Evolutionary conservation across 2,888 invertebrate genomes (phyloP).

Genomic region (Melieria picta): DNA sequence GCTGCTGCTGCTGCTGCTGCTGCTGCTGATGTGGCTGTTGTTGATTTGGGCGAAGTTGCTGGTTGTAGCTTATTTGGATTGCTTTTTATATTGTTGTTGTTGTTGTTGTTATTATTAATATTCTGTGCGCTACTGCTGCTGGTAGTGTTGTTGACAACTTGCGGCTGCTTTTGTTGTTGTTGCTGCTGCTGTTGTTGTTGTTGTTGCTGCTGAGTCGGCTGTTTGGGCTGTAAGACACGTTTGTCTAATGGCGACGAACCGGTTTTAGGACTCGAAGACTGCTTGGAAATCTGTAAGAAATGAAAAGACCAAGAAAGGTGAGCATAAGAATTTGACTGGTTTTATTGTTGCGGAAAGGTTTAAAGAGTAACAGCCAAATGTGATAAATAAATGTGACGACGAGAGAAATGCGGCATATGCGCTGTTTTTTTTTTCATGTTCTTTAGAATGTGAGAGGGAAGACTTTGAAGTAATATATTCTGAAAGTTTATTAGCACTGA

Average conservation of each 20-base stretch:
- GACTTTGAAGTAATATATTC: no score
- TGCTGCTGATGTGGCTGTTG: slow-evolving; percentile 35
- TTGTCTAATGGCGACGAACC: slow-evolving; percentile 70
- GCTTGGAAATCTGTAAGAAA: slow-evolving; percentile 61
- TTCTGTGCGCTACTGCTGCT: slow-evolving; percentile 34
- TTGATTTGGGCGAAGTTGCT: slow-evolving; percentile 41
- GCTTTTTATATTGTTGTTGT: slow-evolving; percentile 41
- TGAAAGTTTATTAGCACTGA: no score
- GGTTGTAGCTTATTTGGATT: slow-evolving; percentile 42
- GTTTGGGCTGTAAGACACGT: slow-evolving; percentile 75
- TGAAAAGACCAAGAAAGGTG: slow-evolving; percentile 1
- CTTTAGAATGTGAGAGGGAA: no score
- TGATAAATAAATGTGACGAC: no score
- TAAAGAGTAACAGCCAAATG: no score
- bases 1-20: slow-evolving; percentile 50
- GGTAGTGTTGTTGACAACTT: slow-evolving; percentile 37
- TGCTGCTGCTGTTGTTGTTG: slow-evolving; percentile 40
- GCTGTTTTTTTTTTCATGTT: no score
- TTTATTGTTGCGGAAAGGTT: no score
- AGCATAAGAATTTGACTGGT: no score
- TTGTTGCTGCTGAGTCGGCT: slow-evolving; percentile 62
- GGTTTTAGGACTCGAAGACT: slow-evolving; percentile 64
- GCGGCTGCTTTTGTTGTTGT: slow-evolving; percentile 28
- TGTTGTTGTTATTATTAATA: slow-evolving; percentile 13
- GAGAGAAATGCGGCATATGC: no score